Conservation (phyloP, 2,113 vertebrate species). For the Pantherophis guttatus region DNA sequence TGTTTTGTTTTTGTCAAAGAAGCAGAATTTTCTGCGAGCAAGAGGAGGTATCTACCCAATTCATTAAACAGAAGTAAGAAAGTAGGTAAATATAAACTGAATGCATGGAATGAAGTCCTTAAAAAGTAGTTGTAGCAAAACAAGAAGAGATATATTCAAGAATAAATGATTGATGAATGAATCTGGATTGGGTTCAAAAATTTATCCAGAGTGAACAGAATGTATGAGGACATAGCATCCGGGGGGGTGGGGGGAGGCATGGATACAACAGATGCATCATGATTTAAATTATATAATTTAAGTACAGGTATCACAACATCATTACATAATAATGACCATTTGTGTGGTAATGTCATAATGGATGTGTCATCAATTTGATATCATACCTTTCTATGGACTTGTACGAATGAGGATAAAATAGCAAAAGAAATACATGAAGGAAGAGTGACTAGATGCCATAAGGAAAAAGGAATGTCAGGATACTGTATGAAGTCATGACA, state of each 20-base stretch:
- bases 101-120: neutral
- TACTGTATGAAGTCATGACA: neutral
- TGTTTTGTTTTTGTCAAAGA: neutral
- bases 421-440: neutral
- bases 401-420: neutral
- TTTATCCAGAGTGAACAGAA: neutral
- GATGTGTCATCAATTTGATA: neutral
- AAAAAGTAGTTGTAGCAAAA: neutral
- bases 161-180: neutral
- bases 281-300: neutral
- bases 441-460: neutral
- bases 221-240: neutral
- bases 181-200: neutral
- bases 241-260: too few relatives aligned
- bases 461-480: neutral
- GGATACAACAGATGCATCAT: neutral
- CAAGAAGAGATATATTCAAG: neutral
- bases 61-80: neutral
- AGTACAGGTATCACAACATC: neutral
- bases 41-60: neutral
- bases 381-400: neutral
- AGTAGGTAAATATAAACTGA: neutral
- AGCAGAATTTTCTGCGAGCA: neutral
- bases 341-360: neutral
- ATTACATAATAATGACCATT: neutral